Evolutionary conservation across 1,140 invertebrate species (phyloP).

Genomic region (Mycetomoellerius zeteki): DNA sequence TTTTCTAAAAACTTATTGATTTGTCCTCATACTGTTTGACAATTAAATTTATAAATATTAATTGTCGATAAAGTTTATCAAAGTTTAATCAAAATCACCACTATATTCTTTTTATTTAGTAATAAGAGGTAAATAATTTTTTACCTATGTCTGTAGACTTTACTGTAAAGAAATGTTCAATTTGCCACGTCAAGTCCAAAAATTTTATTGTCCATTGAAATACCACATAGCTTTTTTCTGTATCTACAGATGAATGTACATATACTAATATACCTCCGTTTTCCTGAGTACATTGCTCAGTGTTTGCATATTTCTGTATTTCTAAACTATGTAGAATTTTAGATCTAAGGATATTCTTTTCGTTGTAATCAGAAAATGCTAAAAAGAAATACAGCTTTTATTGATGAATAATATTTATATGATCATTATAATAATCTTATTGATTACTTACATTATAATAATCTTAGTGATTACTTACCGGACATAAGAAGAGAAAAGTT

Average conservation of each 20-base stretch:
- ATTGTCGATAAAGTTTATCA: neutral
- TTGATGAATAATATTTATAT: neutral
- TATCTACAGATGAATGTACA: conserved; percentile 42
- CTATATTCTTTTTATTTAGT: neutral
- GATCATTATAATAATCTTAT: neutral
- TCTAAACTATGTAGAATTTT: conserved; percentile 56
- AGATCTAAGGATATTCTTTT: conserved; percentile 39
- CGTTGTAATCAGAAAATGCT: conserved; percentile 72
- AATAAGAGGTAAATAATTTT: neutral
- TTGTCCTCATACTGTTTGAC: neutral
- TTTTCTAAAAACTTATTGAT: too few relatives aligned
- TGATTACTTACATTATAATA: neutral
- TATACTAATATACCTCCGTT: conserved; percentile 66
- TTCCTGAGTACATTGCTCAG: conserved; percentile 6
- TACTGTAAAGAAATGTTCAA: conserved; percentile 67
- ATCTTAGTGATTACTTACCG: conserved; percentile 55
- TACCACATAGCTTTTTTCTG: conserved; percentile 52
- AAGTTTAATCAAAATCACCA: neutral
- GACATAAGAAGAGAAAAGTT: conserved; percentile 75
- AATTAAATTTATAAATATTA: neutral
- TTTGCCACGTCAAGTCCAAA: conserved; percentile 41
- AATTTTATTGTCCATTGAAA: conserved; percentile 69
- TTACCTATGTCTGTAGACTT: conserved; percentile 60
- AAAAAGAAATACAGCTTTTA: conserved; percentile 13
- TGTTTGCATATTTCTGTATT: conserved; percentile 46